Conservation (phyloP, 2,113 vertebrate genomes). For the Lethenteron reissneri region DNA sequence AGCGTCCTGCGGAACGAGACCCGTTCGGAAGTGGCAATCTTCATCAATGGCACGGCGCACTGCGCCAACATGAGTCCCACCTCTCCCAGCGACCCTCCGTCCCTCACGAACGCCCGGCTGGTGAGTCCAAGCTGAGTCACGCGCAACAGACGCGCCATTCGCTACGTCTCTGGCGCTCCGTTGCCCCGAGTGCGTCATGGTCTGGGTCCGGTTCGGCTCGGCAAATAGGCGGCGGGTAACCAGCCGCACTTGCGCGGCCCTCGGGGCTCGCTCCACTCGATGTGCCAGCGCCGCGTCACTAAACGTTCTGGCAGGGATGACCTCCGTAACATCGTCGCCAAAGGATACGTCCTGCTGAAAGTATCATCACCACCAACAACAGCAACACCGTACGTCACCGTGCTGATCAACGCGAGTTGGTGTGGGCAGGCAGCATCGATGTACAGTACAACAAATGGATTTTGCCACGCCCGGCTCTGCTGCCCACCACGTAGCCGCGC, state of each 20-base stretch:
- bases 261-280: background rate
- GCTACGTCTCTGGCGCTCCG: background rate
- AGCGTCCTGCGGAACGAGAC: constrained; percentile 20
- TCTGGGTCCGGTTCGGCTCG: background rate
- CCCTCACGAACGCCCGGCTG: constrained; percentile 22
- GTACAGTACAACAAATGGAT: too few relatives aligned
- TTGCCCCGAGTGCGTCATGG: background rate
- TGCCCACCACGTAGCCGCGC: too few relatives aligned
- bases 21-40: constrained; percentile 14
- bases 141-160: background rate
- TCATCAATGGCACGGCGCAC: constrained; percentile 28
- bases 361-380: too few relatives aligned
- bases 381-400: too few relatives aligned
- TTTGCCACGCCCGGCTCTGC: too few relatives aligned
- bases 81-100: constrained; percentile 13
- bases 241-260: background rate
- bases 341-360: too few relatives aligned
- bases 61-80: constrained; percentile 26
- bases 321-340: too few relatives aligned
- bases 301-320: too few relatives aligned
- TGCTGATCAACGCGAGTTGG: too few relatives aligned
- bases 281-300: background rate
- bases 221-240: background rate
- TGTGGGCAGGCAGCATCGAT: too few relatives aligned
- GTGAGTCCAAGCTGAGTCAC: constrained; percentile 12